Percentiles rank a stretch among this genome's conserved stretches.
These are phyloP conservation scores for Andrena praecox DNA, from an alignment of 2,888 invertebrate species.

Conservation along the genomic window DNA sequence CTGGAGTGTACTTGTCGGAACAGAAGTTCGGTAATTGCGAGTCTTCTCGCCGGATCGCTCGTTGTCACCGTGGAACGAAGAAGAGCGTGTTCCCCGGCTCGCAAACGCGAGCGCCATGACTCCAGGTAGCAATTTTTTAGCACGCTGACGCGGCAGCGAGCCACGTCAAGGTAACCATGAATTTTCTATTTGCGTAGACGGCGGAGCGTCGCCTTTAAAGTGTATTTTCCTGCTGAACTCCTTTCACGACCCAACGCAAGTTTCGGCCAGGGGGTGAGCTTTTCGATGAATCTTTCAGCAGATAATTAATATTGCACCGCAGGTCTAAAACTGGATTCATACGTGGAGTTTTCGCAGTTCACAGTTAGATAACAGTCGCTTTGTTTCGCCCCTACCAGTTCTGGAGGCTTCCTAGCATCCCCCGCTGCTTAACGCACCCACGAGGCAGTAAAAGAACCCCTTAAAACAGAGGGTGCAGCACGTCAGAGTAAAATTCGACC, in stretches of 20 bases:
- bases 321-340: background rate
- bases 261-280: background rate
- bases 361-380: conserved; percentile 1
- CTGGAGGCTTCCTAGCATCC: background rate
- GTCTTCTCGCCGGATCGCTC: background rate
- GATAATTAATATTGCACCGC: background rate
- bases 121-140: conserved; percentile 1
- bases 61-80: background rate
- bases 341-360: background rate
- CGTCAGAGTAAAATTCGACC: conserved; percentile 9
- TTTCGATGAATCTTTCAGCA: too few species aligned
- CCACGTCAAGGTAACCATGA: background rate
- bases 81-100: background rate
- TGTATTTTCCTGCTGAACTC: background rate
- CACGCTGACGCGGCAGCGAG: background rate
- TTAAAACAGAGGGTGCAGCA: conserved; percentile 11
- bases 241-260: background rate
- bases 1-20: background rate
- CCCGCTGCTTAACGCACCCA: background rate
- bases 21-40: background rate
- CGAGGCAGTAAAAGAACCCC: background rate
- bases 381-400: background rate
- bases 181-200: conserved; percentile 5
- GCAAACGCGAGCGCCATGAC: background rate
- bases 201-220: background rate